phyloP scores from a whole-genome alignment of 2,888 invertebrate species.

The Dasypolia templi region DNA sequence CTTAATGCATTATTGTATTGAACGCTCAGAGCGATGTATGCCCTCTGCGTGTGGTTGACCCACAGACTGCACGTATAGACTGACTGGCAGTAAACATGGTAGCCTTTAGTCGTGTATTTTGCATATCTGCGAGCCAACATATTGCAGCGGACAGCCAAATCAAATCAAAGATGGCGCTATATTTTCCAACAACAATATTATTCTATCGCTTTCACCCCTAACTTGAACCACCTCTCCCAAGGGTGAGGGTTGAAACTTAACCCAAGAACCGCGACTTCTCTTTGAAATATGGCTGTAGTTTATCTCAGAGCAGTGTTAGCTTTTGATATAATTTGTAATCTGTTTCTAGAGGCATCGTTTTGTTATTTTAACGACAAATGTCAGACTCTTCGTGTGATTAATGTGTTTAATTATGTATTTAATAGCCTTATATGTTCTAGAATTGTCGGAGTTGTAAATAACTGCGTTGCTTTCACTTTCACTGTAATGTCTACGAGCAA shows the following conservation, averaged over 20 bases:
- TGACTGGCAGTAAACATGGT: too few relatives aligned
- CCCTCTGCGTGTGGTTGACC: too few relatives aligned
- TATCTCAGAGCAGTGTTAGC: slow-evolving; percentile 69
- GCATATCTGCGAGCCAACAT: too few relatives aligned
- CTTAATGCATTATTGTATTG: too few relatives aligned
- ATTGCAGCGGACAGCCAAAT: too few relatives aligned
- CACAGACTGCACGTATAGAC: too few relatives aligned
- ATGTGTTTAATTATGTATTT: slow-evolving; percentile 49
- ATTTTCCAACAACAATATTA: background rate
- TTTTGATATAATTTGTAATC: slow-evolving; percentile 75
- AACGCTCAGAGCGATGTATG: too few relatives aligned
- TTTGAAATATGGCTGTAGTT: slow-evolving; percentile 78
- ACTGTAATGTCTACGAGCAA: slow-evolving; percentile 24
- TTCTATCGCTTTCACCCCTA: slow-evolving; percentile 10
- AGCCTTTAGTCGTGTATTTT: too few relatives aligned
- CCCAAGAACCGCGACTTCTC: slow-evolving; percentile 71
- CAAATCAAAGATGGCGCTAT: too few relatives aligned
- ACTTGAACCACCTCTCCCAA: slow-evolving; percentile 43
- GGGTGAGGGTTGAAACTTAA: slow-evolving; percentile 72
- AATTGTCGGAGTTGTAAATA: slow-evolving; percentile 24
- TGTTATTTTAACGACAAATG: slow-evolving; percentile 65
- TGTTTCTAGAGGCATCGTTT: slow-evolving; percentile 66
- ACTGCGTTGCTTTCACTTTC: slow-evolving; percentile 2
- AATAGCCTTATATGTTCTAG: slow-evolving; percentile 32
- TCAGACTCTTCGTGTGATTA: slow-evolving; percentile 47